A percentile compares a stretch with the other conserved stretches of the same genome.
phyloP scores from a whole-genome alignment of 2,797 vertebrate species.

The Spondyliosoma cantharus region DNA sequence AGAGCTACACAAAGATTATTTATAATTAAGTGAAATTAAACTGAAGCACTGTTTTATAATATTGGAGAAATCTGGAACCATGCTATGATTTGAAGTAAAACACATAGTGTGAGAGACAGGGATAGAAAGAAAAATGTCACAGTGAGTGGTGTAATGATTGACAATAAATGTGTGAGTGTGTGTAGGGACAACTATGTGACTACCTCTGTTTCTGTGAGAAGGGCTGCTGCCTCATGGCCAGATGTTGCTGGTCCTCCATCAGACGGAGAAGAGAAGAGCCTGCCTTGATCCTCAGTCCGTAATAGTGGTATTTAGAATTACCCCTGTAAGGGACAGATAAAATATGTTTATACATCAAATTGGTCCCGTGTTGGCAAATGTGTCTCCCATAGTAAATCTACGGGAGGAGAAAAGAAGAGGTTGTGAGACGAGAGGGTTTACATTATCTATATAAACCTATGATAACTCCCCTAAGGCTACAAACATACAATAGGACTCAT shows the following conservation, averaged over 20 bases:
- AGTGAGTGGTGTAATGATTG: background rate
- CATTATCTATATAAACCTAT: background rate
- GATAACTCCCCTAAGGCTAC: background rate
- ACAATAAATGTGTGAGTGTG: background rate
- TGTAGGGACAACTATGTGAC: background rate
- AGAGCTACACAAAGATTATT: slow-evolving; percentile 4
- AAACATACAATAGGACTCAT: background rate
- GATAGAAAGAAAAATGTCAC: background rate
- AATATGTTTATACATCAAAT: slow-evolving; percentile 7
- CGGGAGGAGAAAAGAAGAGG: background rate
- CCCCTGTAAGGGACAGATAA: slow-evolving; percentile 81
- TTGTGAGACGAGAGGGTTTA: background rate
- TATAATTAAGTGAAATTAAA: slow-evolving; percentile 20
- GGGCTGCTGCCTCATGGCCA: slow-evolving; percentile 96
- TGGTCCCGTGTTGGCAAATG: background rate
- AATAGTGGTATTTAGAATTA: slow-evolving; percentile 97
- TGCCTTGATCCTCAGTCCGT: slow-evolving; percentile 94
- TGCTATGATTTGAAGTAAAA: background rate
- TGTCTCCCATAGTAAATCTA: background rate
- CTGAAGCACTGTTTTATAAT: background rate
- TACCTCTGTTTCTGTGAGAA: slow-evolving; percentile 97
- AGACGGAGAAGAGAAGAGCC: slow-evolving; percentile 91
- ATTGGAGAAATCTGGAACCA: background rate
- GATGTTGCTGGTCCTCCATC: slow-evolving; percentile 96
- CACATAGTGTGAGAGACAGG: slow-evolving; percentile 1